Conservation (phyloP, 2,888 invertebrate genomes). For the Myopa tessellatipennis region DNA sequence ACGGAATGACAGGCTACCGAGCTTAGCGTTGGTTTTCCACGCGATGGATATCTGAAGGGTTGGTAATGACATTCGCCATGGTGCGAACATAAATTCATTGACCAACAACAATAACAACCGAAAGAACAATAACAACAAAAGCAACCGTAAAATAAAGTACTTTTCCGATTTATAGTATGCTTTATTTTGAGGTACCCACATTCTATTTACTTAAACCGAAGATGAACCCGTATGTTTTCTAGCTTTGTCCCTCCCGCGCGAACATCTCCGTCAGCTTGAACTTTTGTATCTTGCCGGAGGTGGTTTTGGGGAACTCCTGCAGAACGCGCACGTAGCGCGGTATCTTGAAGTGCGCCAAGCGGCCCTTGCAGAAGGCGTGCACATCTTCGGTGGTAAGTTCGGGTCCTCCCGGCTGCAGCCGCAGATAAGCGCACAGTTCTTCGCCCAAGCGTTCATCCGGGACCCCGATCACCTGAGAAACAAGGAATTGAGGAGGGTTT, state of each 20-base stretch:
- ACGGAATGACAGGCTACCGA: not conserved
- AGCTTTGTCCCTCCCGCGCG: not conserved
- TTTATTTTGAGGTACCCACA: not conserved
- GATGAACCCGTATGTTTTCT: not conserved
- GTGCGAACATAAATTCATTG: not conserved
- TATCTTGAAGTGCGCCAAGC: conserved; percentile 80
- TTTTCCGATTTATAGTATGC: not conserved
- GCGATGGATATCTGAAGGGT: not conserved
- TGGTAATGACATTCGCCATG: not conserved
- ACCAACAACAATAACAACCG: not conserved
- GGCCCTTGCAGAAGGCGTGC: conserved; percentile 72
- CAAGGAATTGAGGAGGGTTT: not conserved
- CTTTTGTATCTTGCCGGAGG: conserved; percentile 83
- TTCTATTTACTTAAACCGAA: not conserved
- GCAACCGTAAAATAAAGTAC: not conserved
- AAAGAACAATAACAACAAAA: not conserved
- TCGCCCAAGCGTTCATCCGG: conserved; percentile 78
- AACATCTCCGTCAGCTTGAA: conserved; percentile 68
- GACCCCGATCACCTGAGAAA: conserved; percentile 72
- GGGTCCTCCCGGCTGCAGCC: conserved; percentile 67
- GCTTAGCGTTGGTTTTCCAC: not conserved
- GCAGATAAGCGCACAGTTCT: conserved; percentile 75
- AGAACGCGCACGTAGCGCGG: conserved; percentile 76
- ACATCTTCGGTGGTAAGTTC: conserved; percentile 71
- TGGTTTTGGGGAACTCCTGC: conserved; percentile 78